Evolutionary conservation across 2,888 invertebrate genomes (phyloP).

Genomic region (Sycophila texana): DNA sequence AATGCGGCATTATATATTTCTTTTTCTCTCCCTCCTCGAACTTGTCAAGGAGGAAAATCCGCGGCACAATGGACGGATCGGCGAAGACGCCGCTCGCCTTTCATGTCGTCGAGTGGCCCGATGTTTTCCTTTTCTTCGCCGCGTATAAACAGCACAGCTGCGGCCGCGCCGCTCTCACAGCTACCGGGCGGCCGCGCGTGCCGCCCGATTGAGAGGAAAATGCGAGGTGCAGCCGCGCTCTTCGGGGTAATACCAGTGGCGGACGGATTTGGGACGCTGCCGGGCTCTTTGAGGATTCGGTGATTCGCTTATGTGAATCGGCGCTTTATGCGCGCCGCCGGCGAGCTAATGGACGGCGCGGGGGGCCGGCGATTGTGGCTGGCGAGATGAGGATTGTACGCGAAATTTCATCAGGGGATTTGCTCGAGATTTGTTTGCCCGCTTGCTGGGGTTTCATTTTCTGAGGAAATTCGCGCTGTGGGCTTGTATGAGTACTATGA

Average conservation of each 20-base stretch:
- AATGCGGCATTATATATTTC: no score
- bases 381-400: no score
- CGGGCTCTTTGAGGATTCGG: not conserved
- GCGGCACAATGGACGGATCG: no score
- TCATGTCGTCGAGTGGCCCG: not conserved
- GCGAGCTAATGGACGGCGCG: not conserved
- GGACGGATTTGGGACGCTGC: not conserved
- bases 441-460: no score
- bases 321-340: not conserved
- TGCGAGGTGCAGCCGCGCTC: not conserved
- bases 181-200: slow-evolving; percentile 2
- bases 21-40: no score
- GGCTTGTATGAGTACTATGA: no score
- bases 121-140: slow-evolving; percentile 1
- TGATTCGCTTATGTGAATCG: slow-evolving; percentile 15
- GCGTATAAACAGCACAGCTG: not conserved
- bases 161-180: not conserved
- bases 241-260: not conserved
- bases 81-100: not conserved
- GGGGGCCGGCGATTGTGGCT: no score
- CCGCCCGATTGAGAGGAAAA: slow-evolving; percentile 39
- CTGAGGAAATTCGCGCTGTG: no score
- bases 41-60: no score
- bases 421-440: no score
- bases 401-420: no score